Percentiles rank a stretch among this genome's conserved stretches.
Evolutionary conservation across 2,888 invertebrate genomes (phyloP).

Genomic region (Panorpa germanica): DNA sequence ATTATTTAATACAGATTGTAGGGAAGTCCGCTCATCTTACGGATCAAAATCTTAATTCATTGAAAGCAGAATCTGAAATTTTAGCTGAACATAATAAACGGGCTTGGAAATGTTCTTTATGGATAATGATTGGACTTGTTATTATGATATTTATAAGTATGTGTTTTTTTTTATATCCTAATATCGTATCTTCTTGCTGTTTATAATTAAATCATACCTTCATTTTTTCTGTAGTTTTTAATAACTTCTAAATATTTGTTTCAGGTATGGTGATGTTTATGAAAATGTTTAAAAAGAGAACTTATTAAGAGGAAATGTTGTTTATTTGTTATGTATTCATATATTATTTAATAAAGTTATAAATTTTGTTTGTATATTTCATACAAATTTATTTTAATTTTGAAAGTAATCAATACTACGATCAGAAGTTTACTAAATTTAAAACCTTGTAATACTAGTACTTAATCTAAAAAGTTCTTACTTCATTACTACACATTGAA

Average conservation of each 20-base stretch:
- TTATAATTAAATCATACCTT: slow-evolving; percentile 7
- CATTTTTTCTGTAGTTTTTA: slow-evolving; percentile 11
- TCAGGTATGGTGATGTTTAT: slow-evolving; percentile 85
- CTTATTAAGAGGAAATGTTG: too few species aligned
- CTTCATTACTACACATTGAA: too few species aligned
- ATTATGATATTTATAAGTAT: slow-evolving; percentile 74
- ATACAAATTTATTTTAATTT: too few species aligned
- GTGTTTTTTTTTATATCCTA: slow-evolving; percentile 21
- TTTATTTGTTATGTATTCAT: too few species aligned
- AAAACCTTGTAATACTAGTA: too few species aligned
- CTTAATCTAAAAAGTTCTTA: too few species aligned
- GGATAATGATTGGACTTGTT: slow-evolving; percentile 76
- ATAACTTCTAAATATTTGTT: slow-evolving; percentile 21
- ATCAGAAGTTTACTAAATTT: too few species aligned
- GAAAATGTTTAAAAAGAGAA: slow-evolving; percentile 69
- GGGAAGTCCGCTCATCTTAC: slow-evolving; percentile 59
- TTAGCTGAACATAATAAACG: slow-evolving; percentile 69
- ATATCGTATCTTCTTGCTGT: slow-evolving; percentile 7
- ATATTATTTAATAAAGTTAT: too few species aligned
- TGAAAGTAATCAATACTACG: too few species aligned
- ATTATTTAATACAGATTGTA: slow-evolving; percentile 32
- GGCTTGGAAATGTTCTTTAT: slow-evolving; percentile 89
- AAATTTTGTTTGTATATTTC: too few species aligned
- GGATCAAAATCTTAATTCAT: slow-evolving; percentile 54
- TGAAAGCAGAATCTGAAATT: slow-evolving; percentile 64